Conservation (phyloP, 2,113 vertebrate species). For the Stegastes partitus region DNA sequence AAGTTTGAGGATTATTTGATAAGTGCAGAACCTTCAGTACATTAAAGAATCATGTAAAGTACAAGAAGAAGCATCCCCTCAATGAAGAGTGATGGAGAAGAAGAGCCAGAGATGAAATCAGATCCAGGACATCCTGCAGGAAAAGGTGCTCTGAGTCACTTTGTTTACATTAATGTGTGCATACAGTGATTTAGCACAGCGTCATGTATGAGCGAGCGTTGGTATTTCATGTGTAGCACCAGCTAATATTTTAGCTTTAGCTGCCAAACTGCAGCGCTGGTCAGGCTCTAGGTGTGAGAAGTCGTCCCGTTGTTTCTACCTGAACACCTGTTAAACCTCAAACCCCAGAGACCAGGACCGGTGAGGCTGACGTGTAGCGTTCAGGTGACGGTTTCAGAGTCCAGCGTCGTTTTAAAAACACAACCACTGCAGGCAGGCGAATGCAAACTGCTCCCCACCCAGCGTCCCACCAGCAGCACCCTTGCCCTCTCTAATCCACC, state of each 20-base stretch:
- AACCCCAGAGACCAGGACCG: background rate
- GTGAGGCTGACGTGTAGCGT: no score
- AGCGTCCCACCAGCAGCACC: conserved; percentile 59
- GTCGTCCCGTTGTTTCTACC: no score
- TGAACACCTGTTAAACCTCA: no score
- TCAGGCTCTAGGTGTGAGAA: background rate
- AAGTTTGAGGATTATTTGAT: no score
- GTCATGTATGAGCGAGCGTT: background rate
- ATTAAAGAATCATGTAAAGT: no score
- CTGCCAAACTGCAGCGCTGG: no score
- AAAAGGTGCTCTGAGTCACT: background rate
- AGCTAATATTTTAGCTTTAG: no score
- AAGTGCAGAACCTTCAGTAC: no score
- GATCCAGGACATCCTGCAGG: background rate
- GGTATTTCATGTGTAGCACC: background rate
- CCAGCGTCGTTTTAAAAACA: conserved; percentile 5
- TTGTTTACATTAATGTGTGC: background rate
- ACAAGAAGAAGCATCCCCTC: no score
- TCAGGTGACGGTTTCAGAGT: background rate
- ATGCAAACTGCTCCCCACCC: conserved; percentile 34
- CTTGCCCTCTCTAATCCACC: conserved; percentile 81
- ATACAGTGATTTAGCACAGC: background rate
- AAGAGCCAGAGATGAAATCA: no score
- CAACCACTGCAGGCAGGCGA: no score
- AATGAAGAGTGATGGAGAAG: no score